A percentile compares a stretch with the other conserved stretches of the same genome.
Conservation (phyloP, 2,113 vertebrate species). For the Oryctolagus cuniculus region mOryCun1.1 NC_091442.1:70011501-70012000, state of each 20-base stretch:
- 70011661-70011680: background rate
- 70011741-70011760: background rate
- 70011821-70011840: background rate
- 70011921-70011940: background rate
- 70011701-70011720: background rate
- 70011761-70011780: slow-evolving; percentile 27
- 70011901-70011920: background rate
- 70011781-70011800: background rate
- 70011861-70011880: background rate
- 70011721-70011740: background rate
- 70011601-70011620: background rate
- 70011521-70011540: background rate
- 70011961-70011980: background rate
- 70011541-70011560: background rate
- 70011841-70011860: background rate
- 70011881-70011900: background rate
- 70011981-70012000: background rate
- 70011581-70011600: background rate
- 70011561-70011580: background rate
- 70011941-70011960: background rate
- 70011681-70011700: background rate
- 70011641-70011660: background rate
- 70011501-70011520: background rate
- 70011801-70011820: background rate
- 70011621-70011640: background rate